phyloP scores from a whole-genome alignment of 35 echinoderm and acorn worm species.

The Apostichopus parvimensis region DNA sequence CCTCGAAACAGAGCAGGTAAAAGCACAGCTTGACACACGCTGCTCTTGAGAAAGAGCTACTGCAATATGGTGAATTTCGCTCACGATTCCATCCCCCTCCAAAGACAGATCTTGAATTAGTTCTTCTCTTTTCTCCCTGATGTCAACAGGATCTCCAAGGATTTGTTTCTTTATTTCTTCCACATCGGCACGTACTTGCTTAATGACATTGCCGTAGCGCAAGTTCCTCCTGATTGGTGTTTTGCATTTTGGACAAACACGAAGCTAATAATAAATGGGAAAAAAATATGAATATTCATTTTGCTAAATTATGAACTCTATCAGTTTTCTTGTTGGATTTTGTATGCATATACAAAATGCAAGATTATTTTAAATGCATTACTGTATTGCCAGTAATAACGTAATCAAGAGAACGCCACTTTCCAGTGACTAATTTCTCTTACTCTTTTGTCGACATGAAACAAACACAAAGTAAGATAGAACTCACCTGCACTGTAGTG shows the following conservation, averaged over 20 bases:
- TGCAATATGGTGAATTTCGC: neutral
- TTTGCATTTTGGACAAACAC: slow-evolving; percentile 81
- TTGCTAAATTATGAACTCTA: too few species aligned
- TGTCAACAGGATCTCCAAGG: slow-evolving; percentile 11
- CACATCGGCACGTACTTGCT: slow-evolving; percentile 69
- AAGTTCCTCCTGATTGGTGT: slow-evolving; percentile 80
- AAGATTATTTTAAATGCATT: too few species aligned
- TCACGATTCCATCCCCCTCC: neutral
- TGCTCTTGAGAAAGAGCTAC: neutral
- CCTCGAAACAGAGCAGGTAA: neutral
- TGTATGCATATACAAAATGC: too few species aligned
- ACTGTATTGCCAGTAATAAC: too few species aligned
- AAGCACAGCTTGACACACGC: neutral
- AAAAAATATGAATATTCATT: neutral
- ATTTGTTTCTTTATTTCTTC: slow-evolving; percentile 72
- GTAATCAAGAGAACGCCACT: too few species aligned
- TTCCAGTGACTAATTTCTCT: too few species aligned
- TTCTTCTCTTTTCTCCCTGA: slow-evolving; percentile 16
- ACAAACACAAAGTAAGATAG: neutral
- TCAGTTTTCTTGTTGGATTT: too few species aligned
- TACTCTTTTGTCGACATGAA: too few species aligned
- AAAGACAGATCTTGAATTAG: neutral
- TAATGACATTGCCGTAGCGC: slow-evolving; percentile 77
- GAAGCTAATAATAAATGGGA: slow-evolving; percentile 16
- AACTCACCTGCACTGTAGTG: slow-evolving; percentile 29